Base-by-base conservation (phyloP, 2,797 vertebrate genomes). In the Pseudomugil tenellus region DNA sequence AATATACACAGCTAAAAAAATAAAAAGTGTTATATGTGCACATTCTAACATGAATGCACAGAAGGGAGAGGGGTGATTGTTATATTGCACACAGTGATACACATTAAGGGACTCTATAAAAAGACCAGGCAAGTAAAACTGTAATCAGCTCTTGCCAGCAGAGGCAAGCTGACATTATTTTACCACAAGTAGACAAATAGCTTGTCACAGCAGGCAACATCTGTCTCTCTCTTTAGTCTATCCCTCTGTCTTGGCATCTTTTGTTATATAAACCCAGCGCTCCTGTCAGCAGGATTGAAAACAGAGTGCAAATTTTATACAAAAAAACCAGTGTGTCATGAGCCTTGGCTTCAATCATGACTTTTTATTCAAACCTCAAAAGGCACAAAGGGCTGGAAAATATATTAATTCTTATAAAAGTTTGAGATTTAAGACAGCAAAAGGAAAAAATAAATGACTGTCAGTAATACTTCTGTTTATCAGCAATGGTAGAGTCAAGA, bases 141-240 rank as follows among this genome's bases (percentile, higher is more conserved):
- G 86, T 76, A 86, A 86, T 90, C 85, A 89, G 81, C 74, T 79
- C 69, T 61, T 56, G 67, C 70, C 78, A 74, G 77, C 72, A 68
- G 72, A 77, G 83, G 67, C 58, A 66, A 82, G 73, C 66, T 80
- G 72, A 68, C 83, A 81, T 71, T 78, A 88, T 90, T 89, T 76
- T 53, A 88, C 74, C 72, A 61, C 79, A 48, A 66, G 81, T 58
- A 84, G 76, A 87, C 85, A 87, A 85, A 84, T 86, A 86, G 80
- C 67, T 79, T 79, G 76, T 81, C 81, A 84, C 66, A 78, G 77
- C 79, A 80, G 70, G 70, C 71, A 74, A 75, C 86, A 89, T 88
- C 84, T 91, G 87, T 80, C 72, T 79, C 75, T 87, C 84, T 84
- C 76, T 77, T 90, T 68, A 86, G 57, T n/a, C n/a, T 46, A 3